Evolutionary conservation across 92 coral and sea anemone species (phyloP).

Genomic region (Hydrozoanthus gracilis): DNA sequence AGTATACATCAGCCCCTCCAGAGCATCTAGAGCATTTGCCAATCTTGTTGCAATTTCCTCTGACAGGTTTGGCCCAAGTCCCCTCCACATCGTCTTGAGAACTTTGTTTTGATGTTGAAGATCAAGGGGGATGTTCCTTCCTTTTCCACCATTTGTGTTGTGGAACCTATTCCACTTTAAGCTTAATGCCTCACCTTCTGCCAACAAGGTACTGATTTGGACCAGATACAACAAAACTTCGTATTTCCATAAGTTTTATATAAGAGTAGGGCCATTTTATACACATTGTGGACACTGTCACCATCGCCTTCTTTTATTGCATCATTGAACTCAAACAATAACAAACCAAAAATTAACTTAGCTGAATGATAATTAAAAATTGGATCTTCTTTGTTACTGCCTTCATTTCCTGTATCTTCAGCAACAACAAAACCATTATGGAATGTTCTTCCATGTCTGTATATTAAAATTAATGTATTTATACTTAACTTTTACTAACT

Average conservation of each 20-base stretch:
- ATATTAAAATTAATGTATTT: no score
- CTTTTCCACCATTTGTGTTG: slow-evolving; percentile 48
- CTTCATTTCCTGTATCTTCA: background rate
- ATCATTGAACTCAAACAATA: slow-evolving; percentile 41
- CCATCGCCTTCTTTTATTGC: slow-evolving; percentile 48
- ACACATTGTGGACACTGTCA: slow-evolving; percentile 9
- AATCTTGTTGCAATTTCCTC: background rate
- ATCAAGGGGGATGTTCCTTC: slow-evolving; percentile 54
- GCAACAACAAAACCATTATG: background rate
- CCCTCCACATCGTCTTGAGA: background rate
- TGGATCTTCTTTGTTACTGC: slow-evolving; percentile 20
- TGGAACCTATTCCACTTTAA: slow-evolving; percentile 49
- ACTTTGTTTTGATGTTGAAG: background rate
- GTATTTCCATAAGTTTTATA: slow-evolving; percentile 18
- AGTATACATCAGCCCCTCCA: background rate
- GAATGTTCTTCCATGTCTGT: background rate
- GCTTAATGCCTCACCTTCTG: slow-evolving; percentile 47
- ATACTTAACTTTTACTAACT: no score
- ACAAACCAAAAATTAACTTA: slow-evolving; percentile 45
- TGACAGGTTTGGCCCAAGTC: background rate
- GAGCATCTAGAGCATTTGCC: background rate
- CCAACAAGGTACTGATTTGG: slow-evolving; percentile 27
- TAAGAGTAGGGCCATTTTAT: slow-evolving; percentile 47
- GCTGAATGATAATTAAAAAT: slow-evolving; percentile 43
- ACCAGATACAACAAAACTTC: slow-evolving; percentile 34